Percentiles rank a stretch among this genome's conserved stretches.
Conservation (phyloP, 2,888 invertebrate species). For the Coenonympha glycerion region DNA sequence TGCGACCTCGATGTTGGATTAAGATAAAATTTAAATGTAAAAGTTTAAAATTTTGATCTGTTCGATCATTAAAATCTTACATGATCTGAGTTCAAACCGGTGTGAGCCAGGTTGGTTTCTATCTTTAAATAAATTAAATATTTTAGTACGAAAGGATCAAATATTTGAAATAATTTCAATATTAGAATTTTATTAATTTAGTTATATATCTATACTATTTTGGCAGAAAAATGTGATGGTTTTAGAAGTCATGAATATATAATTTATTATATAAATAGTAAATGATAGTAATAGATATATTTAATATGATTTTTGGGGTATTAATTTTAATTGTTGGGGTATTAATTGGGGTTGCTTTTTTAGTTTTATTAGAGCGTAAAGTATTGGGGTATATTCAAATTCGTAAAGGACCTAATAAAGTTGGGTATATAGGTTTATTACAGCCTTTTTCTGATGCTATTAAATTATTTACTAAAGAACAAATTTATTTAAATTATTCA, state of each 20-base stretch:
- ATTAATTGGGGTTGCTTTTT: slow-evolving; percentile 81
- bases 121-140: slow-evolving; percentile 78
- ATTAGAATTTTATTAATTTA: slow-evolving; percentile 48
- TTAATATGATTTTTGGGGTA: slow-evolving; percentile 59
- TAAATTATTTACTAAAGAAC: slow-evolving; percentile 82
- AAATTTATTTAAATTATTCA: slow-evolving; percentile 71
- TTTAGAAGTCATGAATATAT: slow-evolving; percentile 70
- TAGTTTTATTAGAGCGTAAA: slow-evolving; percentile 81
- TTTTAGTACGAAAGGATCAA: slow-evolving; percentile 88
- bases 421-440: slow-evolving; percentile 47
- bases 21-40: slow-evolving; percentile 81
- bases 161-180: slow-evolving; percentile 74
- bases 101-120: slow-evolving; percentile 90
- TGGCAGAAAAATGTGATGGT: slow-evolving; percentile 82
- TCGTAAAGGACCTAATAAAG: slow-evolving; percentile 57
- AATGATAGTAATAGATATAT: slow-evolving; percentile 56
- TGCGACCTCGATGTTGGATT: slow-evolving; percentile 95
- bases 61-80: slow-evolving; percentile 89
- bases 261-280: slow-evolving; percentile 74
- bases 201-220: slow-evolving; percentile 69
- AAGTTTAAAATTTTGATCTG: slow-evolving; percentile 82
- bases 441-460: slow-evolving; percentile 84
- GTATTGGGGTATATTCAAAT: slow-evolving; percentile 83
- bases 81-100: slow-evolving; percentile 93
- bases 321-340: slow-evolving; percentile 77